These are phyloP conservation scores for Sinotaia quadrata DNA, from an alignment of 2,888 invertebrate genomes.

Conservation along the genomic window DNA sequence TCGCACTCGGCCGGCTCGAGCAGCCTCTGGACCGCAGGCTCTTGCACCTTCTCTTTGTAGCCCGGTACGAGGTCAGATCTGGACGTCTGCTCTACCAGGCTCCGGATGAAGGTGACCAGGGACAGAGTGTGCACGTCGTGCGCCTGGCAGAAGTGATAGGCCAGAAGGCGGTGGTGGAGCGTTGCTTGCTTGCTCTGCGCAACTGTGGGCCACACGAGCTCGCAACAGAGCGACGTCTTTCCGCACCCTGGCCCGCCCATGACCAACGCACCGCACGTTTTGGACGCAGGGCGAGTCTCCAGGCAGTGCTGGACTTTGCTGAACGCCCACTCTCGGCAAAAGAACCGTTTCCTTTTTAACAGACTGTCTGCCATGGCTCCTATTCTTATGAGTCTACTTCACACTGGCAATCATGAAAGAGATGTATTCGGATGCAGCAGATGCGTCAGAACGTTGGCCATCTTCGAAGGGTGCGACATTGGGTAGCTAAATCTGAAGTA, in stretches of 20 bases:
- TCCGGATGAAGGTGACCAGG: conserved; percentile 84
- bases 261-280: conserved; percentile 90
- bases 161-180: conserved; percentile 84
- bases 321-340: conserved; percentile 95
- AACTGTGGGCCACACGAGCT: conserved; percentile 80
- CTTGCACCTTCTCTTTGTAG: conserved; percentile 73
- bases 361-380: conserved; percentile 69
- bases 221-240: conserved; percentile 79
- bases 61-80: conserved; percentile 60
- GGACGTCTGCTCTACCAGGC: conserved; percentile 79
- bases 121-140: conserved; percentile 79
- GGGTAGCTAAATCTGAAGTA: too few relatives aligned
- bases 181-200: conserved; percentile 74
- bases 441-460: too few relatives aligned
- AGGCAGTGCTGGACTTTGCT: conserved; percentile 92
- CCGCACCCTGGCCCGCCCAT: conserved; percentile 94
- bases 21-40: conserved; percentile 82
- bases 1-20: conserved; percentile 86
- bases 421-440: too few relatives aligned
- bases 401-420: too few relatives aligned
- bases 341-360: conserved; percentile 76
- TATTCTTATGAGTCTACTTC: too few relatives aligned
- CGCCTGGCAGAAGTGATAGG: conserved; percentile 84
- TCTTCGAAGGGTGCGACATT: too few relatives aligned
- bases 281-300: conserved; percentile 82